phyloP scores from a whole-genome alignment of 2,888 invertebrate genomes.

The Biston betularia region DNA sequence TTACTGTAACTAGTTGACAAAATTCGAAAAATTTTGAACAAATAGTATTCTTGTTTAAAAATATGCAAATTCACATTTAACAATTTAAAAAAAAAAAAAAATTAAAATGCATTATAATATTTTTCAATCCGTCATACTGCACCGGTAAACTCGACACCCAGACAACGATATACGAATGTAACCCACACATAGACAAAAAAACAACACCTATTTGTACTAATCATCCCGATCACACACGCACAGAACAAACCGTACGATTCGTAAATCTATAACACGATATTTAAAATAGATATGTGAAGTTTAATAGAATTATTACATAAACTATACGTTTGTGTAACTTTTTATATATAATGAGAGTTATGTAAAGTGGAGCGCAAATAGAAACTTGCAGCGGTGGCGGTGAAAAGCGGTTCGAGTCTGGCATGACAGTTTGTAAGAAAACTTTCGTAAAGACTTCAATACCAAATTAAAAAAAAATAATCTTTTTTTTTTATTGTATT shows the following conservation, averaged over 20 bases:
- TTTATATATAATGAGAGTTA: background rate
- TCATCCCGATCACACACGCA: slow-evolving; percentile 32
- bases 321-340: slow-evolving; percentile 2
- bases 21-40: too few species aligned
- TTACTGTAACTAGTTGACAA: too few species aligned
- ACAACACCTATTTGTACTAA: slow-evolving; percentile 45
- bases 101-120: too few species aligned
- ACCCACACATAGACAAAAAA: slow-evolving; percentile 2
- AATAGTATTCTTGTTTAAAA: too few species aligned
- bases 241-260: slow-evolving; percentile 36
- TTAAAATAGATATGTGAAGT: slow-evolving; percentile 45
- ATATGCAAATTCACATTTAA: too few species aligned
- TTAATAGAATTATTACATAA: slow-evolving; percentile 35
- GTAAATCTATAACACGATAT: slow-evolving; percentile 40
- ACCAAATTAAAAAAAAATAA: too few species aligned
- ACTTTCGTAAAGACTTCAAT: too few species aligned
- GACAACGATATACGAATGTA: slow-evolving; percentile 3
- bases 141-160: background rate
- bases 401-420: too few species aligned
- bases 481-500: too few species aligned
- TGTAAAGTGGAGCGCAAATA: background rate
- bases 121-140: too few species aligned
- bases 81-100: too few species aligned
- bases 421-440: too few species aligned
- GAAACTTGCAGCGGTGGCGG: background rate